Base-by-base conservation (phyloP, 1,140 invertebrate genomes). In the Plutomurus gul region DNA sequence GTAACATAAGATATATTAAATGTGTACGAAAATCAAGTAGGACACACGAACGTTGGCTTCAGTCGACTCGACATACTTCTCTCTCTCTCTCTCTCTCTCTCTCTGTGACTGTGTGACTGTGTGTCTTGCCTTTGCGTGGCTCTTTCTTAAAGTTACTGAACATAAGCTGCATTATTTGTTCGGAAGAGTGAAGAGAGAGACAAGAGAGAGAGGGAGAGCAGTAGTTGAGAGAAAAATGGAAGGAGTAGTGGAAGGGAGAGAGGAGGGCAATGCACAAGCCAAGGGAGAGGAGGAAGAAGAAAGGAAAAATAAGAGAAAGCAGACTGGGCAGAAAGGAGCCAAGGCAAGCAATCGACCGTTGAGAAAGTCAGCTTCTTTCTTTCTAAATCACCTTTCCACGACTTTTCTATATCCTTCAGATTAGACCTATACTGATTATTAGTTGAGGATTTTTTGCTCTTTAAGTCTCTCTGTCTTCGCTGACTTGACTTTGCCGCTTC, bases 391-490 rank as follows among this genome's bases (percentile, higher is more conserved):
- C 51, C 51, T 60, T 60, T 60, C 51, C 33, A 60, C 51, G 22
- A 60, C 51, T 30, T 30, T 27, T 27, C 22, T 30, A 30, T 60
- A 60, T 60, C 27, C 51, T 13, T 60, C 1, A 30, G 27, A 60
- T 60, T 60, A 60, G 27, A 22, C 6, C 51, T 33, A 60, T 60
- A 60, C 51, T 60, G 51, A 60, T 60, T 60, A 60, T 60, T 60
- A 60, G 51, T 60, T 60, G 51, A 60, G 51, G 51, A 60, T 30
- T 60, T 60, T 60, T 60, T 60, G 51, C 51, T 60, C 51, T 60
- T 60, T 60, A 60, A 60, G 27, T 60, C 51, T 27, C 47, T 60
- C 51, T 60, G 27, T 60, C 51, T 51, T 3, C 27, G 20, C 49
- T 60, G 25, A n/a, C n/a, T n/a, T n/a, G n/a, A n/a, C 51, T 60